These are phyloP conservation scores for Marmota monax DNA, from an alignment of 2,113 vertebrate species.

Conservation along the genomic window DNA sequence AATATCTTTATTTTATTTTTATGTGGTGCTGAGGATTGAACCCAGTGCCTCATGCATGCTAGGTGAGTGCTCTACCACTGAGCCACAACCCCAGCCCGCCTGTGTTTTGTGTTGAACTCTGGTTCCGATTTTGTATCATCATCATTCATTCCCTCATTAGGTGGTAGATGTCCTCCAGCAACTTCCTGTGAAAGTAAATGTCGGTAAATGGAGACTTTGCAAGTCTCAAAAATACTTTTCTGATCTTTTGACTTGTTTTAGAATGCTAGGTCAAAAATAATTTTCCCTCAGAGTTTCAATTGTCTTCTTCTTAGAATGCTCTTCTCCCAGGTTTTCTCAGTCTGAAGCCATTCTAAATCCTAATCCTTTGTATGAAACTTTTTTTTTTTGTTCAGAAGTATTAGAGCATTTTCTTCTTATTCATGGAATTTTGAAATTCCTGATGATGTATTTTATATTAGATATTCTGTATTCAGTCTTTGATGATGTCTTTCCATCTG, in stretches of 20 bases:
- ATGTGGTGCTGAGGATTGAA: too few relatives aligned
- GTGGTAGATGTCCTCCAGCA: background rate
- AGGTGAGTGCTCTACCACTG: too few relatives aligned
- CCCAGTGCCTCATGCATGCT: too few relatives aligned
- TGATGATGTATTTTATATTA: conserved; percentile 33
- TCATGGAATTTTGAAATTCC: conserved; percentile 24
- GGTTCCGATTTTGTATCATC: background rate
- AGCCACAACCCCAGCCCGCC: too few relatives aligned
- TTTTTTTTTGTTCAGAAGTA: background rate
- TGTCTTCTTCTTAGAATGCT: background rate
- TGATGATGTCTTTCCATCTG: background rate
- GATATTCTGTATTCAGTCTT: background rate
- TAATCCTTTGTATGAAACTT: background rate
- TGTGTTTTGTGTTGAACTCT: background rate
- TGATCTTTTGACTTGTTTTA: background rate
- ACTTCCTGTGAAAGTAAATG: background rate
- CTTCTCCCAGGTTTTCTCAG: too few relatives aligned
- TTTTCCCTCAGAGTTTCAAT: background rate
- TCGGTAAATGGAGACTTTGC: background rate
- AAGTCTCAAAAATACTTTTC: conserved; percentile 35
- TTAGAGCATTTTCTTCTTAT: conserved; percentile 11
- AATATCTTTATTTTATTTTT: too few relatives aligned
- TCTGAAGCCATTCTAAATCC: too few relatives aligned
- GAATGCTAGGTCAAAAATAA: background rate
- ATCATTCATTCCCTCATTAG: background rate